Base-by-base conservation (phyloP, 2,888 invertebrate genomes). In the Taenaris catops region DNA sequence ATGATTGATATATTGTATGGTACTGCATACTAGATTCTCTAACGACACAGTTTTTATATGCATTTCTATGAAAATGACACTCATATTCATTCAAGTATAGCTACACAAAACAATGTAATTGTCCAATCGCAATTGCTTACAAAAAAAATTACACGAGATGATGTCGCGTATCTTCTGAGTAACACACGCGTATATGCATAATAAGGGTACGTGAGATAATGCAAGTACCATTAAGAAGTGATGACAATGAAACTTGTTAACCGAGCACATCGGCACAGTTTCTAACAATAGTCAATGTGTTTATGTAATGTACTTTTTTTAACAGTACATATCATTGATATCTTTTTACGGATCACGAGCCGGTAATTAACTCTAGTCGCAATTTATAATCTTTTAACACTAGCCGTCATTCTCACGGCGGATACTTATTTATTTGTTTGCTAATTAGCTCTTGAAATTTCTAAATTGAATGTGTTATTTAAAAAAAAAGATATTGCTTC, bases 261-360 rank as follows among this genome's bases (percentile, higher is more conserved):
- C 44, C 42, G 41, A 41, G 53, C 60, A 54, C 62, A 56, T 44
- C 55, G 60, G 53, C 64, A 69, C 53, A 58, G 47, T 58, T 66
- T 59, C 48, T 57, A 48, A 44, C 46, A 34, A 49, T 34, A 40
- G 41, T 49, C 6, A 1, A 46, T 34, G 46, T 51, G 46, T 51
- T 60, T 66, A 68, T 54, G 45, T 50, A 55, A 55, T 47, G 17
- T 25, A 33, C 14, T 31, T 44, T 39, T 38, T n/a, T 41, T 33
- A 24, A 29, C 4, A 11, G 9, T 36, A 32, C 11, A 11, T 19
- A 34, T 34, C 43, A 38, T 34, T 40, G 40, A 40, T 40, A 43
- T 40, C 24, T 36, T 35, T 16, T 19, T 25, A 34, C 20, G 20
- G 18, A 27, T 26, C 31, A 31, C 16, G 33, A 32, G n/a, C n/a